Conservation (phyloP, 2,888 invertebrate species). For the Pseudococcus viburni region DNA sequence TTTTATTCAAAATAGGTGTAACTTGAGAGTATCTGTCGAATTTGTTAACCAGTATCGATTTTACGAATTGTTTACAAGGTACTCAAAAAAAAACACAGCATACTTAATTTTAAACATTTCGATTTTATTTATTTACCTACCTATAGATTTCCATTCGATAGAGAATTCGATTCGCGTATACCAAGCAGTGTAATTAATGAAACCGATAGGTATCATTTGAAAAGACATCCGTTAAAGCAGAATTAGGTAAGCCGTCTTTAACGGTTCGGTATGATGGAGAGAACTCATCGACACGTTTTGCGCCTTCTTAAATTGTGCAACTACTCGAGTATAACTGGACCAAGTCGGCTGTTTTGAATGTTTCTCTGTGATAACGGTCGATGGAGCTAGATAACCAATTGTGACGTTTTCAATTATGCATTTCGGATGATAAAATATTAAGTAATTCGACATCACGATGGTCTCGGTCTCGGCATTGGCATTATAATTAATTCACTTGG, state of each 20-base stretch:
- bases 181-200: conserved; percentile 6
- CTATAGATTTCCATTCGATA: not conserved
- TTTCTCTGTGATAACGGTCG: conserved; percentile 37
- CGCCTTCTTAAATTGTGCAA: conserved; percentile 56
- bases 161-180: not conserved
- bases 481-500: not conserved
- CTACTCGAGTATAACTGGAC: conserved; percentile 58
- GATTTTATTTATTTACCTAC: not conserved
- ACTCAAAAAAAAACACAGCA: not conserved
- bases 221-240: conserved; percentile 50
- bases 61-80: not conserved
- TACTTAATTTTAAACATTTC: not conserved
- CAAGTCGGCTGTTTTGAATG: conserved; percentile 48
- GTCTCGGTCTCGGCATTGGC: not conserved
- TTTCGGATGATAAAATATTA: not conserved
- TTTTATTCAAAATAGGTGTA: not conserved
- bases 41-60: not conserved
- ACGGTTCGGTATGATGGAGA: not conserved
- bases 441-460: not conserved
- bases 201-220: conserved; percentile 39
- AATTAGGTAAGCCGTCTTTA: conserved; percentile 40
- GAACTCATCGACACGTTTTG: conserved; percentile 57
- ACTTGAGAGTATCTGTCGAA: not conserved
- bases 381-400: conserved; percentile 8
- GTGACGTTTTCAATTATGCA: conserved; percentile 45